Base-by-base conservation (phyloP, 2,888 invertebrate genomes). In the Metellina segmentata region DNA sequence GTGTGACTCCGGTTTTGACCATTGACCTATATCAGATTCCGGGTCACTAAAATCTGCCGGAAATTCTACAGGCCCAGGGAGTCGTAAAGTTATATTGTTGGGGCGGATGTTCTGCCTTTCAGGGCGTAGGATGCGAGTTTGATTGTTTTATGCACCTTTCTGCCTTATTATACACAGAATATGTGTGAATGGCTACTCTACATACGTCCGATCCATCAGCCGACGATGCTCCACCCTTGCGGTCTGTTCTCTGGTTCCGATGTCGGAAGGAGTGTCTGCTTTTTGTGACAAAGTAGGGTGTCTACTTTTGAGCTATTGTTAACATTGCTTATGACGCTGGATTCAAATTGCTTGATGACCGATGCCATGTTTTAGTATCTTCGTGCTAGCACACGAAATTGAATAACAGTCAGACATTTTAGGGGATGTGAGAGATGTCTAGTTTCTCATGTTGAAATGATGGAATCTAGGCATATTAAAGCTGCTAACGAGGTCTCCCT, bases 1-100 rank as follows among this genome's bases (percentile, higher is more conserved):
- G 86, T 90, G 90, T 86, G 72, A 85, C 86, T 90, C 90, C 90
- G 81, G 86, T 86, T 72, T 82, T 90, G 86, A 90, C 90, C 90
- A 86, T 90, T 86, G 90, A 90, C 90, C 90, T 86, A 90, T 81
- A 86, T 90, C 20, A 16, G 49, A 86, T 20, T 75, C 19, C 85
- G 48, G 86, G 90, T 81, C 86, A 85, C 86, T 61, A 52, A 74
- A 81, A 82, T 19, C 71, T 52, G 19, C 83, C 85, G 90, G 85
- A 89, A 83, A 53, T n/a, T 70, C n/a, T 61, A 74, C 8, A n/a
- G 16, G 48, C 71, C 52, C 52, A 20, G 8, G 49, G 81, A 74
- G 61, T 61, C 20, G 69, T 61, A 75, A 81, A 86, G 75, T 52
- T 71, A 71, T 51, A 4, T 49, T 71, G 77, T 16, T 77, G 19